Evolutionary conservation across 2,113 vertebrate genomes (phyloP).

Genomic region (Rutilus rutilus): DNA sequence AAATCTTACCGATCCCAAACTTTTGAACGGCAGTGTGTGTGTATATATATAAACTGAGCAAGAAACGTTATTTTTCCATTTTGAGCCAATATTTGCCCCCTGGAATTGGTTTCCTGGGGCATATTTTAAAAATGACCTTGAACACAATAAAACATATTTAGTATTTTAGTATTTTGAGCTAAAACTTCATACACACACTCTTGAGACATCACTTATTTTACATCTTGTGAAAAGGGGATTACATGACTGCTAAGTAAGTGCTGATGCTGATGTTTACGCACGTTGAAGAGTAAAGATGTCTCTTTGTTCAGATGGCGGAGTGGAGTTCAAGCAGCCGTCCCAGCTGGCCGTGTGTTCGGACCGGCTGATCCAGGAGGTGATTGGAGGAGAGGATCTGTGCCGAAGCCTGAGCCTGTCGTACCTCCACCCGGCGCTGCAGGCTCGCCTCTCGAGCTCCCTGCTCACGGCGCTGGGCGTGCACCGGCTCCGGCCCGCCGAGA

Average conservation of each 20-base stretch:
- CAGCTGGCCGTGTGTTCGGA: slow-evolving; percentile 78
- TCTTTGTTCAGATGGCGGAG: slow-evolving; percentile 63
- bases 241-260: too few relatives aligned
- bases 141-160: too few relatives aligned
- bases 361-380: slow-evolving; percentile 75
- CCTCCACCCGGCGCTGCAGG: slow-evolving; percentile 73
- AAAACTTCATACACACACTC: too few relatives aligned
- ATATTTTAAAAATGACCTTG: too few relatives aligned
- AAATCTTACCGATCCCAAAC: too few relatives aligned
- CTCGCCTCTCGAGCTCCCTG: slow-evolving; percentile 68
- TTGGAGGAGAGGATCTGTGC: slow-evolving; percentile 71
- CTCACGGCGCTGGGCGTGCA: slow-evolving; percentile 76
- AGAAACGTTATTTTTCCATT: not conserved
- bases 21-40: too few relatives aligned
- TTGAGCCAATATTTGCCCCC: not conserved
- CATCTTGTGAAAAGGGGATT: too few relatives aligned
- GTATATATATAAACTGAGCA: too few relatives aligned
- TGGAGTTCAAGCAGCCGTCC: slow-evolving; percentile 76
- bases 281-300: not conserved
- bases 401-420: slow-evolving; percentile 78
- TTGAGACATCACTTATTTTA: too few relatives aligned
- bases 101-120: not conserved
- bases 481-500: slow-evolving; percentile 69
- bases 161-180: too few relatives aligned
- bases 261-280: not conserved